A percentile compares a stretch with the other conserved stretches of the same genome.
Evolutionary conservation across 2,113 vertebrate genomes (phyloP).

Genomic region (Oenanthe melanoleuca): DNA sequence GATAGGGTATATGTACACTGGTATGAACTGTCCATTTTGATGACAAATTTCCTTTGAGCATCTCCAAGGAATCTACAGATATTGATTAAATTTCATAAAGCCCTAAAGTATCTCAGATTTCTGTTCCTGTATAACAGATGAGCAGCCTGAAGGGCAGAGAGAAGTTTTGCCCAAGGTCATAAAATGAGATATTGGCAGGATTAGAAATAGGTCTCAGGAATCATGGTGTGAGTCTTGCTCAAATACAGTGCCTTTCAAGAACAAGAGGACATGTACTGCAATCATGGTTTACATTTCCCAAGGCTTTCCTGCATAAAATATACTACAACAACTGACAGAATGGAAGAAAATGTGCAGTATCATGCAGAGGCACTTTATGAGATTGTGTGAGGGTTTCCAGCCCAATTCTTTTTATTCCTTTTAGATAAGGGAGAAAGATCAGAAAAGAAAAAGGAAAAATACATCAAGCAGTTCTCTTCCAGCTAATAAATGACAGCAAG

Average conservation of each 20-base stretch:
- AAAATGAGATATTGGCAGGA: background rate
- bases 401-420: background rate
- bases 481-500: background rate
- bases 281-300: background rate
- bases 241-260: background rate
- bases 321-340: background rate
- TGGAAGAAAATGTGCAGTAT: background rate
- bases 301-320: background rate
- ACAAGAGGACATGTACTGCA: background rate
- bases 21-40: background rate
- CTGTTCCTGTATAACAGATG: background rate
- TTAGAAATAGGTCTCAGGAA: slow-evolving; percentile 17
- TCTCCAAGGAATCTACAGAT: background rate
- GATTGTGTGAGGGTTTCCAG: background rate
- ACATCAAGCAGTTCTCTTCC: background rate
- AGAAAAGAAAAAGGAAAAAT: background rate
- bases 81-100: background rate
- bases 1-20: background rate
- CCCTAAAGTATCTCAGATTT: background rate
- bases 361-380: slow-evolving; percentile 18
- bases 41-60: background rate
- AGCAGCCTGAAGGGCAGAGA: background rate
- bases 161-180: slow-evolving; percentile 5
- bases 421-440: background rate
- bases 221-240: background rate